Evolutionary conservation across 2,888 invertebrate genomes (phyloP).

Genomic region (Hypercompe scribonia): DNA sequence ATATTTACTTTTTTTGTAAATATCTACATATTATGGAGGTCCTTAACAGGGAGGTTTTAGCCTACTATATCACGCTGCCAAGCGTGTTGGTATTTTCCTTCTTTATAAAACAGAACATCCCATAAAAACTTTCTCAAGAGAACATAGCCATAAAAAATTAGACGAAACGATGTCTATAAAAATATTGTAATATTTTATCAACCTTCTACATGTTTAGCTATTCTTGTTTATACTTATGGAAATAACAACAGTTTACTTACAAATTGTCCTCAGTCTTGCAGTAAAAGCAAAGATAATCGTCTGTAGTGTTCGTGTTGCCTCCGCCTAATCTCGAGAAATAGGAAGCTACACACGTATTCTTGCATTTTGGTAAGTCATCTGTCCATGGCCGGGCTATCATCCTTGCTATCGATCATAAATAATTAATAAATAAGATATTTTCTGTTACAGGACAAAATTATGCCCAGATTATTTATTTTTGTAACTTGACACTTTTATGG

Average conservation of each 20-base stretch:
- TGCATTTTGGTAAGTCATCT: conserved; percentile 95
- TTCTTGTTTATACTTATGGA: not conserved
- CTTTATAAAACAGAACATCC: not conserved
- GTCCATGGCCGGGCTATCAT: conserved; percentile 90
- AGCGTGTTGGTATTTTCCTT: no score
- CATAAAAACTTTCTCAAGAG: not conserved
- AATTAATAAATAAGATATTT: conserved; percentile 21
- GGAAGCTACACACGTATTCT: conserved; percentile 92
- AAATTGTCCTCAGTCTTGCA: conserved; percentile 92
- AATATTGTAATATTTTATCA: not conserved
- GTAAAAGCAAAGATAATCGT: conserved; percentile 91
- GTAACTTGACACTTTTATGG: conserved; percentile 14
- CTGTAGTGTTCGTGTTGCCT: conserved; percentile 67
- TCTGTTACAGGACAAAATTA: conserved; percentile 13
- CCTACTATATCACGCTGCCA: no score
- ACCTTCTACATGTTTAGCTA: not conserved
- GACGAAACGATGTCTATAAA: not conserved
- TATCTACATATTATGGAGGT: no score
- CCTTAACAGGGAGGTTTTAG: no score
- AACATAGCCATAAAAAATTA: not conserved
- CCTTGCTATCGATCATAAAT: conserved; percentile 30
- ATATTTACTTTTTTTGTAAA: no score
- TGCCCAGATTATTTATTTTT: conserved; percentile 34
- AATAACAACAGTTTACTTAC: conserved; percentile 67
- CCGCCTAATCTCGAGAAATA: conserved; percentile 86